Evolutionary conservation across 2,888 invertebrate species (phyloP).

Genomic region (Colletes collaris): DNA sequence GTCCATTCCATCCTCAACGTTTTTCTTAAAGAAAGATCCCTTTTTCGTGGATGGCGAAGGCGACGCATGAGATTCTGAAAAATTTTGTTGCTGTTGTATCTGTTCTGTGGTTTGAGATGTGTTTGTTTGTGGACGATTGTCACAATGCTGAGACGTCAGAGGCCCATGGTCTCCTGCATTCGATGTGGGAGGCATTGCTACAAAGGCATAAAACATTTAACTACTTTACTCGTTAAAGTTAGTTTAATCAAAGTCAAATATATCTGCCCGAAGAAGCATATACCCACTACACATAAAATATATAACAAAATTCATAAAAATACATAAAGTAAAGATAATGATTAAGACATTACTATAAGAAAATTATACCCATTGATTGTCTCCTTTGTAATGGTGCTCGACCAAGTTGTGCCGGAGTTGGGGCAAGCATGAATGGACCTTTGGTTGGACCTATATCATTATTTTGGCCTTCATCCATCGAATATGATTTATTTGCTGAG

Average conservation of each 20-base stretch:
- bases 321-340: too few relatives aligned
- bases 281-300: too few relatives aligned
- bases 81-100: slow-evolving; percentile 70
- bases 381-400: slow-evolving; percentile 94
- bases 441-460: slow-evolving; percentile 76
- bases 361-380: slow-evolving; percentile 89
- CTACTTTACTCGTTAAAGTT: neutral
- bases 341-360: neutral
- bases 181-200: slow-evolving; percentile 79
- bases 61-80: slow-evolving; percentile 77
- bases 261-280: neutral
- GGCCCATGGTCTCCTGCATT: slow-evolving; percentile 77
- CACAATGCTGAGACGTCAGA: slow-evolving; percentile 80
- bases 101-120: slow-evolving; percentile 74
- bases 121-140: slow-evolving; percentile 79
- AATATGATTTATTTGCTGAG: slow-evolving; percentile 73
- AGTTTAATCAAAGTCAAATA: neutral
- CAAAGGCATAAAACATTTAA: slow-evolving; percentile 22
- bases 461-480: slow-evolving; percentile 75
- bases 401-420: slow-evolving; percentile 97
- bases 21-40: slow-evolving; percentile 91
- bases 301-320: too few relatives aligned
- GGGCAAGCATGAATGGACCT: slow-evolving; percentile 90
- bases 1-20: slow-evolving; percentile 96
- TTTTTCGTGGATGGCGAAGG: slow-evolving; percentile 89